A percentile compares a stretch with the other conserved stretches of the same genome.
phyloP scores from a whole-genome alignment of 2,113 vertebrate species.

The Corythoichthys haematopterus region DNA sequence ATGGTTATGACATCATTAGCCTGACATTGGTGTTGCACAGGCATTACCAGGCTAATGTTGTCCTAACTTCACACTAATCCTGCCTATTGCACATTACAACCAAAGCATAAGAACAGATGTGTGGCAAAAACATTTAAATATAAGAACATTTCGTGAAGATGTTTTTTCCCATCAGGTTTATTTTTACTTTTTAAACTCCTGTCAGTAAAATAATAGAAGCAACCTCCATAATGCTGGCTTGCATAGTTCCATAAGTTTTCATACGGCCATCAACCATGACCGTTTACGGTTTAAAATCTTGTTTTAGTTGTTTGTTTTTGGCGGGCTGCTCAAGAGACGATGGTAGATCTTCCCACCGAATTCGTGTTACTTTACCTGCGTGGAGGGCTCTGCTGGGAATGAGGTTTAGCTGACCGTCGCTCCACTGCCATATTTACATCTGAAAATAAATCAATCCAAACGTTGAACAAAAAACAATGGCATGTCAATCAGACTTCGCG shows the following conservation, averaged over 20 bases:
- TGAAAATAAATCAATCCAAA: conserved; percentile 99
- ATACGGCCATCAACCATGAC: not conserved
- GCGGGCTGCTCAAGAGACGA: conserved; percentile 47
- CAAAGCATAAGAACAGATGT: not conserved
- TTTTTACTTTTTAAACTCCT: not conserved
- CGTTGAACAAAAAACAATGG: conserved; percentile 84
- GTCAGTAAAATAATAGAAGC: not conserved
- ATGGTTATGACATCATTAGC: too few relatives aligned
- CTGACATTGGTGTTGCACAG: too few relatives aligned
- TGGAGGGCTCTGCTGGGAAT: conserved; percentile 93
- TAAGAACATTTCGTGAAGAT: not conserved
- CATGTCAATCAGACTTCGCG: conserved; percentile 52
- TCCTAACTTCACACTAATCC: not conserved
- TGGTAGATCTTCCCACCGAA: conserved; percentile 65
- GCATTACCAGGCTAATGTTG: too few relatives aligned
- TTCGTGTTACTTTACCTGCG: conserved; percentile 97
- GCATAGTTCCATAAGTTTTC: not conserved
- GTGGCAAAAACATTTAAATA: too few relatives aligned
- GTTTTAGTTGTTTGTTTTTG: conserved; percentile 12
- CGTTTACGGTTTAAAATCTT: not conserved
- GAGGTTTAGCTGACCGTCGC: conserved; percentile 96
- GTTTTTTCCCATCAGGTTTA: not conserved
- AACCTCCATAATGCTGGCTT: not conserved
- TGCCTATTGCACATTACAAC: not conserved
- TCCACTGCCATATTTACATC: conserved; percentile 99